Base-by-base conservation (phyloP, 37 sponge, comb jelly and placozoan genomes). In the Ephydatia muelleri region DNA sequence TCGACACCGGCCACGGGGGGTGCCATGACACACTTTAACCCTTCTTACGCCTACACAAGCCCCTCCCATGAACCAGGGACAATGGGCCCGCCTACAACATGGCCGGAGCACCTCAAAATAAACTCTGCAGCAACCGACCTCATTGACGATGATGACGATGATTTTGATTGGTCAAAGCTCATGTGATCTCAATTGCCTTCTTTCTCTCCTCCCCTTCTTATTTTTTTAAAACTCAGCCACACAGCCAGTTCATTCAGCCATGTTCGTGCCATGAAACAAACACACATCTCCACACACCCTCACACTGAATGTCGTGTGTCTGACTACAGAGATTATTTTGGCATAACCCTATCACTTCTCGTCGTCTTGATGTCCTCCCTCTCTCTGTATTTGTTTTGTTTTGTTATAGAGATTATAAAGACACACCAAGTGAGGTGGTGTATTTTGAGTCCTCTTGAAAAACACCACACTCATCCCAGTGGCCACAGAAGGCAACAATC, bases 161-260 rank as follows among this genome's bases (percentile, higher is more conserved):
- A 87, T 66, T 92, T 92, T 85, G 93, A 92, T 85, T 92, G 93
- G 93, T 92, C 93, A 65, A 91, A 85, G 38, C 67, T 91, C 28
- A 81, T 91, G 83, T 91, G 72, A 91, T 76, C 32, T 28, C 29
- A 5, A 29, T 28, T 11, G 8, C 70, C 70, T 29, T 28, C 8
- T 6, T 68, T 8, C 5, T 28, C 29, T 68, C 21, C 21, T 65
- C 14, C n/a, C 71, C 71, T 9, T 70, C 71, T 30, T 31, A 70
- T 11, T 70, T 30, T 14, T 22, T 65, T 65, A 65, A 65, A 22
- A 65, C 21, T 22, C 66, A 65, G 21, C 21, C n/a, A n/a, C n/a
- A n/a, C 43, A 43, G 43, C 43, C 3, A 43, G 43, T 6, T 6
- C 43, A 43, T 43, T 43, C 43, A 43, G 6, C 43, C 6, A 6